These are phyloP conservation scores for Lasioglossum zephyrum DNA, from an alignment of 2,888 invertebrate genomes.

Conservation along the genomic window DNA sequence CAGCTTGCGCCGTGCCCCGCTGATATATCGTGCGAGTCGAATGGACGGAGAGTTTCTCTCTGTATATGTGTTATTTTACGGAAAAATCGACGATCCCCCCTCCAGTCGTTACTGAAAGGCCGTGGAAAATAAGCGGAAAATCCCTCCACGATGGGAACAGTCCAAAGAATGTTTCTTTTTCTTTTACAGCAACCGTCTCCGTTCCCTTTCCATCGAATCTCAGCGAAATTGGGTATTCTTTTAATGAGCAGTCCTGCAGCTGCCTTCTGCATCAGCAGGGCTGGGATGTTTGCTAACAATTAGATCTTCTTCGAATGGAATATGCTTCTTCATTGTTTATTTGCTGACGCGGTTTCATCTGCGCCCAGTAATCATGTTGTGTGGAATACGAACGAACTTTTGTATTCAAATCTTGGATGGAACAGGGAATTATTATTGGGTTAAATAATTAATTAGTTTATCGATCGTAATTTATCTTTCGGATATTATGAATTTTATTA, in stretches of 20 bases:
- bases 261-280: background rate
- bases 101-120: background rate
- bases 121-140: constrained; percentile 2
- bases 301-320: background rate
- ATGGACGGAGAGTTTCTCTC: background rate
- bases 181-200: background rate
- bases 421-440: background rate
- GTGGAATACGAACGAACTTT: background rate
- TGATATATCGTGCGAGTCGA: constrained; percentile 1
- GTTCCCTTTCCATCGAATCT: background rate
- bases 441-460: too few species aligned
- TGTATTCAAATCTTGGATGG: background rate
- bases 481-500: too few species aligned
- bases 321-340: background rate
- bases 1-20: constrained; percentile 21
- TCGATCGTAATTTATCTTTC: too few species aligned
- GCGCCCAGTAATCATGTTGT: background rate
- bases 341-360: background rate
- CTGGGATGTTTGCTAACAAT: background rate
- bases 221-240: background rate
- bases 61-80: background rate
- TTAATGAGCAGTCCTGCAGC: background rate
- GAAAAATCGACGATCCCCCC: background rate
- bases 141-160: background rate
- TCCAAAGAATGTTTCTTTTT: background rate